Percentiles rank a stretch among this genome's conserved stretches.
Conservation (phyloP, 2,797 vertebrate genomes). For the Enteromius anoplus region DNA sequence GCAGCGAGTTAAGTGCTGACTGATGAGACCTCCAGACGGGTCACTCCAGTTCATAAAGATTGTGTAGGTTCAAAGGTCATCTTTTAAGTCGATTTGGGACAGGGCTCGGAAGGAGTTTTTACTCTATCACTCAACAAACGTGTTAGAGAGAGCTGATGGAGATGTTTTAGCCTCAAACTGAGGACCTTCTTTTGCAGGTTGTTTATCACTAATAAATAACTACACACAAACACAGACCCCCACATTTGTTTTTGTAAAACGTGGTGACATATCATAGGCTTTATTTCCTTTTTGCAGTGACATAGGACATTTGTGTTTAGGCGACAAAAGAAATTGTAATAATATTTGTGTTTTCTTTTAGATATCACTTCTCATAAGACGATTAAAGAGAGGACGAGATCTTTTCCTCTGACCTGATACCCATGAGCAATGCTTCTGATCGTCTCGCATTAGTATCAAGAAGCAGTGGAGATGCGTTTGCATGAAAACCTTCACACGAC, state of each 20-base stretch:
- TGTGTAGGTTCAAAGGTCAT: slow-evolving; percentile 50
- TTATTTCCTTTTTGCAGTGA: background rate
- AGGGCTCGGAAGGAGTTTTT: background rate
- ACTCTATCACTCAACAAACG: slow-evolving; percentile 35
- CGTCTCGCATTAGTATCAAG: background rate
- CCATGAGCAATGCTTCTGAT: background rate
- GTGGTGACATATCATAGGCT: background rate
- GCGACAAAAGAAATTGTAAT: background rate
- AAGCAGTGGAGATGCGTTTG: slow-evolving; percentile 6
- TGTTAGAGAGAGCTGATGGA: slow-evolving; percentile 25
- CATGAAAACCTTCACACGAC: background rate
- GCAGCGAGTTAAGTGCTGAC: slow-evolving; percentile 40
- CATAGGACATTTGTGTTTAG: background rate
- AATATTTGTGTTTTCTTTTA: slow-evolving; percentile 23
- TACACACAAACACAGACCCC: too few relatives aligned
- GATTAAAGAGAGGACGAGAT: background rate
- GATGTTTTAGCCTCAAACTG: background rate
- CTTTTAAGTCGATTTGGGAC: slow-evolving; percentile 42
- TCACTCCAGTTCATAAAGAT: slow-evolving; percentile 35
- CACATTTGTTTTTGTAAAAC: too few relatives aligned
- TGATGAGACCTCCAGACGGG: slow-evolving; percentile 30
- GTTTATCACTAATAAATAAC: background rate
- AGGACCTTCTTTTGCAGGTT: background rate
- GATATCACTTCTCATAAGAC: slow-evolving; percentile 14
- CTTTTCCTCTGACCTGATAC: background rate